Evolutionary conservation across 2,888 invertebrate genomes (phyloP).

Genomic region (Eupeodes luniger): DNA sequence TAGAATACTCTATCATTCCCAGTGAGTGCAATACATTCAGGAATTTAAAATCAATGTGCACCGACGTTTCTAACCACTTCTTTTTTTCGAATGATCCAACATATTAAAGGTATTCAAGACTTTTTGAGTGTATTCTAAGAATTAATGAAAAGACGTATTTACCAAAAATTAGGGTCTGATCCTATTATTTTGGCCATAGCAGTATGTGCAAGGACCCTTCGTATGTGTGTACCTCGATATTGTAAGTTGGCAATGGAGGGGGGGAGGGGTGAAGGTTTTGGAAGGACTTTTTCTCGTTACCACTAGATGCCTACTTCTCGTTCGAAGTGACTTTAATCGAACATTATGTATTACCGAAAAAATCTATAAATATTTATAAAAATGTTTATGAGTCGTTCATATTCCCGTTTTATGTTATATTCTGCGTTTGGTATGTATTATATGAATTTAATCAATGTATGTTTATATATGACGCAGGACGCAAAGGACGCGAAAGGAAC

Average conservation of each 20-base stretch:
- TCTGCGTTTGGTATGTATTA: not conserved
- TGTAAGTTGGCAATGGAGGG: not conserved
- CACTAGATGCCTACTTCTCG: not conserved
- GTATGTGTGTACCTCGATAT: not conserved
- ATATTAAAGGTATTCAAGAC: too few relatives aligned
- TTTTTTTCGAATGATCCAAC: too few relatives aligned
- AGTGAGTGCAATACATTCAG: too few relatives aligned
- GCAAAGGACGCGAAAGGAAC: not conserved
- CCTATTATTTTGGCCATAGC: too few relatives aligned
- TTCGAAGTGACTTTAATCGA: constrained; percentile 62
- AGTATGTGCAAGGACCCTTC: not conserved
- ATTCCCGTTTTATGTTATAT: not conserved
- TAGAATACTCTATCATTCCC: too few relatives aligned
- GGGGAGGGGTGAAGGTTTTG: too few relatives aligned
- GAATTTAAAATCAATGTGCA: too few relatives aligned
- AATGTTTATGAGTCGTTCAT: constrained; percentile 65
- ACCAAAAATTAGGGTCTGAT: too few relatives aligned
- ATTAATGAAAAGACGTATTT: too few relatives aligned
- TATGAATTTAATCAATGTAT: not conserved
- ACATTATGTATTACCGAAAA: constrained; percentile 31
- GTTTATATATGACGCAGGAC: too few relatives aligned
- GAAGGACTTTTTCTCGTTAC: not conserved
- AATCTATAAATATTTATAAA: constrained; percentile 75
- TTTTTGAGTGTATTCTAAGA: too few relatives aligned
- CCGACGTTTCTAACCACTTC: too few relatives aligned